These are phyloP conservation scores for Acanthosoma haemorrhoidale DNA, from an alignment of 2,888 invertebrate species.

Conservation along the genomic window DNA sequence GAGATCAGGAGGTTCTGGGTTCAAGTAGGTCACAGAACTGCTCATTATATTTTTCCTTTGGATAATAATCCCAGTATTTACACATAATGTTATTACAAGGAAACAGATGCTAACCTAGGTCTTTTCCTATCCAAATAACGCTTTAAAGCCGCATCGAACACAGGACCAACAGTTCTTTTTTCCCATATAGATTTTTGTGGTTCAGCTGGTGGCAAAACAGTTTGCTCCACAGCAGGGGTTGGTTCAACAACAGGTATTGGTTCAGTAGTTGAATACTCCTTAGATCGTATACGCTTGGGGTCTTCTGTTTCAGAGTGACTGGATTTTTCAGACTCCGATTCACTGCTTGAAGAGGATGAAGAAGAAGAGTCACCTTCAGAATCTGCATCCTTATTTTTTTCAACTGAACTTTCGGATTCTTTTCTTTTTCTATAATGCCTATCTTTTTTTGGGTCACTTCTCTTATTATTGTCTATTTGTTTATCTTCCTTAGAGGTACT, in stretches of 20 bases:
- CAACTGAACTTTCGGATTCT: slow-evolving; percentile 44
- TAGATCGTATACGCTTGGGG: slow-evolving; percentile 25
- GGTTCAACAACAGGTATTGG: slow-evolving; percentile 32
- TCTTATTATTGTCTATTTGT: not conserved
- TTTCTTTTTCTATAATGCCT: slow-evolving; percentile 38
- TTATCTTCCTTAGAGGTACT: slow-evolving; percentile 38
- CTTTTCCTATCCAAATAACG: slow-evolving; percentile 71
- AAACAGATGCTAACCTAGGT: slow-evolving; percentile 45
- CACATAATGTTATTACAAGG: not conserved
- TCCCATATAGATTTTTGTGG: slow-evolving; percentile 70
- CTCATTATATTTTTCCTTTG: no score
- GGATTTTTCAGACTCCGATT: slow-evolving; percentile 46
- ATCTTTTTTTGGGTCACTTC: slow-evolving; percentile 28
- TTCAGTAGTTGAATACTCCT: slow-evolving; percentile 18
- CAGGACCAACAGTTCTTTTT: slow-evolving; percentile 73
- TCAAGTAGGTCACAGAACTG: no score
- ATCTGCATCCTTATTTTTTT: slow-evolving; percentile 42
- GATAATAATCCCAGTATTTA: no score
- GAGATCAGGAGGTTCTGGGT: no score
- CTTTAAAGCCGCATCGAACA: slow-evolving; percentile 68
- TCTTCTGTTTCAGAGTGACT: slow-evolving; percentile 35
- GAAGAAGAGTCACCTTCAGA: slow-evolving; percentile 33
- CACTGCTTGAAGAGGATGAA: slow-evolving; percentile 48
- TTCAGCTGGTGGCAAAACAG: slow-evolving; percentile 37
- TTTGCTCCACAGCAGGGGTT: slow-evolving; percentile 39